Base-by-base conservation (phyloP, 2,113 vertebrate genomes). In the Notechis scutatus region DNA sequence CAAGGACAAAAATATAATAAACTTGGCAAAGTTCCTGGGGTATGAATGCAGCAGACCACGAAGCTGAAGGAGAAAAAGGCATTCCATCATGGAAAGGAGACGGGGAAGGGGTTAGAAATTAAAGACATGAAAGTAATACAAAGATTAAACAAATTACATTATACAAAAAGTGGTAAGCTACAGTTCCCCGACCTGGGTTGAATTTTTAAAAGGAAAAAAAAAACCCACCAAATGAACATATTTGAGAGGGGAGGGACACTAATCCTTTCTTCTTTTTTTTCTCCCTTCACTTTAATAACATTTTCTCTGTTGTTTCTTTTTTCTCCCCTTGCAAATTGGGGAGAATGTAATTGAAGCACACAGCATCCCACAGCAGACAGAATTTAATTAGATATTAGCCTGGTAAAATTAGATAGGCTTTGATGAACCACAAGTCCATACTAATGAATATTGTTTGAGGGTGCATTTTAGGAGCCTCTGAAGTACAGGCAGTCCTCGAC, bases 1-100 rank as follows among this genome's bases (percentile, higher is more conserved):
- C 93, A 64, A 95, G 91, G 87, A 96, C 91, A 47, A 90, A 92
- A 93, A 96, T 95, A 96, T 96, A 96, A 97, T 96, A 96, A 96
- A 88, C 92, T 95, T 93, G 91, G 91, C 94, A 94, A 94, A 90
- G 14, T 97, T 96, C 94, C 92, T 18, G 61, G 89, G 92, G 93
- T 85, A 94, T 96, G 94, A 47, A 88, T 92, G 74, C 26, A 95
- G 52, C 88, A 95, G 26, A 90, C n/a, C 95, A 96, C 1, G 11
- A 93, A 94, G 92, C 55, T 93, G 45, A 47, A 81, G 57, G 47
- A 85, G 61, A 93, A 96, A 93, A 92, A 95, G 47, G 90, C 45
- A 93, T 95, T 96, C 93, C 85, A 94, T 96, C 96, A 93, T 21
- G 45, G 87, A 94, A 55, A 94, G 42, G 92, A 74, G 89, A 94